These are phyloP conservation scores for Pseudomyrmex flavicornis DNA, from an alignment of 1,140 invertebrate species.

Conservation along the genomic window DNA sequence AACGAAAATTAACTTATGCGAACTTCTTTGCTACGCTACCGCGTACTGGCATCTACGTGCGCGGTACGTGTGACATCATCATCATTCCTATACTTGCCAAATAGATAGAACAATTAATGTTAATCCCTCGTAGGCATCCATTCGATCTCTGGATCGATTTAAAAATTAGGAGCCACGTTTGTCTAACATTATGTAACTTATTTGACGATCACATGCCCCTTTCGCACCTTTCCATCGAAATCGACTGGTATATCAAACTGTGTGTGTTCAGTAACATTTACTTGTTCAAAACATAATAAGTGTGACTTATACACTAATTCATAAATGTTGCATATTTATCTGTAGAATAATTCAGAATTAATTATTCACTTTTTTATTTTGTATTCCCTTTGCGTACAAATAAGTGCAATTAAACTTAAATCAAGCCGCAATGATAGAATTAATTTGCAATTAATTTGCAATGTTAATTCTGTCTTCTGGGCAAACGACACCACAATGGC, in stretches of 20 bases:
- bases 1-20: constrained; percentile 17
- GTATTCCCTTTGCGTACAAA: not conserved
- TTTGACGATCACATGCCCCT: constrained; percentile 1
- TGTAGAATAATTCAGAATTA: constrained; percentile 11
- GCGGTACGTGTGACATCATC: constrained; percentile 52
- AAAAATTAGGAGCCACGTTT: constrained; percentile 29
- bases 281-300: constrained; percentile 9
- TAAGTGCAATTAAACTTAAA: not conserved
- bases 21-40: constrained; percentile 18
- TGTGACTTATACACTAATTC: constrained; percentile 52
- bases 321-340: constrained; percentile 32
- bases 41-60: constrained; percentile 11
- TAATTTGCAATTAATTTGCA: too few relatives aligned
- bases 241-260: constrained; percentile 24
- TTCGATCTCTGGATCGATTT: constrained; percentile 28
- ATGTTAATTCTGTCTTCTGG: not conserved
- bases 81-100: constrained; percentile 79
- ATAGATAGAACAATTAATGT: constrained; percentile 72
- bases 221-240: constrained; percentile 35
- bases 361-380: not conserved
- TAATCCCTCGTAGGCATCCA: constrained; percentile 62
- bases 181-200: constrained; percentile 54
- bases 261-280: constrained; percentile 35
- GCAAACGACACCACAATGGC: not conserved
- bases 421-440: too few relatives aligned